Base-by-base conservation (phyloP, 2,797 vertebrate genomes). In the Sitta carolinensis region DNA sequence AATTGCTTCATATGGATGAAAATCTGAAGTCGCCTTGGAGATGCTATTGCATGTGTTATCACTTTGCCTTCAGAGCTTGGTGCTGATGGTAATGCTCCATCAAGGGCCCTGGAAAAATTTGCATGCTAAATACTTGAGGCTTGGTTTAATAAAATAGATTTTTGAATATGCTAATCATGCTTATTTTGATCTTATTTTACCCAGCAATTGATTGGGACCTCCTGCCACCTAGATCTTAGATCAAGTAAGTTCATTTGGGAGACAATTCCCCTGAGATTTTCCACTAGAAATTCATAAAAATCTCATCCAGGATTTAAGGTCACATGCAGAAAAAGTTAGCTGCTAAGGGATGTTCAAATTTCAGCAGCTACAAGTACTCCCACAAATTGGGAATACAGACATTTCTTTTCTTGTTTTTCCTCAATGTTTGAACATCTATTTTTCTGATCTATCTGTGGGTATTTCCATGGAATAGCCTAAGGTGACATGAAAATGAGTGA, bases 21-120 rank as follows among this genome's bases (percentile, higher is more conserved):
- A 93, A 93, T 26, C 70, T 70, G 64, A 96, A 94, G 58, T 66
- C 83, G 93, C 92, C 89, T 89, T 89, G 84, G 91, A 95, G 93
- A 89, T 95, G 64, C 13, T 89, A 48, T 74, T 91, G 86, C 78
- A 91, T 93, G 90, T 95, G 89, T 89, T 88, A 80, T 62, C 79
- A 51, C 89, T 95, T 84, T 64, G 54, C 70, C 92, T 92, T 88
- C 84, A 93, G 51, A 0, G 13, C 6, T 74, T 85, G 68, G 21
- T 83, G 55, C 15, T 75, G 66, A 79, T 89, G 59, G 43, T 79
- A 92, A 61, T 55, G 45, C 63, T 90, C 70, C 57, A 69, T 87
- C 47, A 68, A 74, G 79, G 59, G 48, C 72, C 50, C 69, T 84
- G 78, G 73, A 84, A 96, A 96, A 97, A 94, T 88, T 76, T 92